Evolutionary conservation across 2,888 invertebrate genomes (phyloP).

Genomic region (Hirtodrosophila confusa): DNA sequence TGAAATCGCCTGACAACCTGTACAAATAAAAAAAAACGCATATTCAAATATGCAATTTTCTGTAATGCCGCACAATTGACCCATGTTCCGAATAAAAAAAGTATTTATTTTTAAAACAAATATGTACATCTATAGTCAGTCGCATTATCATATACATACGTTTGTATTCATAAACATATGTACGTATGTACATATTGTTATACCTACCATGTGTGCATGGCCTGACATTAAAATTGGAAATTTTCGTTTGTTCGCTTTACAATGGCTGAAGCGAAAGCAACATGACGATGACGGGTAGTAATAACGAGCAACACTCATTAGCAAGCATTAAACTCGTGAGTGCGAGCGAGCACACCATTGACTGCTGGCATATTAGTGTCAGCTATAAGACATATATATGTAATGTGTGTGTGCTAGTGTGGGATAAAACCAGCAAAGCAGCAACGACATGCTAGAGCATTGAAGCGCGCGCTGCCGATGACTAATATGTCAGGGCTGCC

Average conservation of each 20-base stretch:
- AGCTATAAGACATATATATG: slow-evolving; percentile 43
- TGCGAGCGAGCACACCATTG: slow-evolving; percentile 42
- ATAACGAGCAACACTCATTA: slow-evolving; percentile 31
- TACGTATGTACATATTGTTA: slow-evolving; percentile 25
- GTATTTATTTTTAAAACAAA: slow-evolving; percentile 33
- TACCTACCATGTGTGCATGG: slow-evolving; percentile 48
- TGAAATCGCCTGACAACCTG: slow-evolving; percentile 20
- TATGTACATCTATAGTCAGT: slow-evolving; percentile 17
- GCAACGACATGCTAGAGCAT: slow-evolving; percentile 44
- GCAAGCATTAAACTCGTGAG: slow-evolving; percentile 8
- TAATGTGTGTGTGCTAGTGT: slow-evolving; percentile 33
- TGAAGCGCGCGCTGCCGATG: slow-evolving; percentile 56
- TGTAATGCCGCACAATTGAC: slow-evolving; percentile 3
- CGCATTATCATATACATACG: slow-evolving; percentile 13
- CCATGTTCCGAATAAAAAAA: slow-evolving; percentile 3
- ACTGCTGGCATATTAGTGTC: slow-evolving; percentile 50
- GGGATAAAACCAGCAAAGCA: slow-evolving; percentile 58
- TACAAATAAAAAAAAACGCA: slow-evolving; percentile 32
- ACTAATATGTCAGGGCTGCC: slow-evolving; percentile 60
- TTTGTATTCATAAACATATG: slow-evolving; percentile 11
- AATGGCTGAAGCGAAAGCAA: slow-evolving; percentile 56
- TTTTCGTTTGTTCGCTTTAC: slow-evolving; percentile 53
- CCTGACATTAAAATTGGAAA: slow-evolving; percentile 58
- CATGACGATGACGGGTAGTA: slow-evolving; percentile 38
- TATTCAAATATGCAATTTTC: slow-evolving; percentile 42